phyloP scores from a whole-genome alignment of 2,113 vertebrate species.

The Oplegnathus fasciatus region DNA sequence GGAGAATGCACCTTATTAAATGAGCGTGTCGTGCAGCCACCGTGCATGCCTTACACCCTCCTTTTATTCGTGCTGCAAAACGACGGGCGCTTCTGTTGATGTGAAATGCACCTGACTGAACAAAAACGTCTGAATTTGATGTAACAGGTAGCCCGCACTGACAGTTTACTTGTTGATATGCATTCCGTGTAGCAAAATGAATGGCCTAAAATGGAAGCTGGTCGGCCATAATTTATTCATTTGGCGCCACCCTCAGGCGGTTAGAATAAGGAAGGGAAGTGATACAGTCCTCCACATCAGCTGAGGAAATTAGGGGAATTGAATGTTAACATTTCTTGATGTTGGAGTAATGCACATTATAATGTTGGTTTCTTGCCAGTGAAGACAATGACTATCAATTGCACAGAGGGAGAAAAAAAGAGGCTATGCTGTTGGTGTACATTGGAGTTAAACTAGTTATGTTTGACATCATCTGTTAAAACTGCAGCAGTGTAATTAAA shows the following conservation, averaged over 20 bases:
- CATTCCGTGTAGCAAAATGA: constrained; percentile 71
- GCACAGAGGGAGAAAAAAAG: neutral
- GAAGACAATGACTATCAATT: constrained; percentile 11
- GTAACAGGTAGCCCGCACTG: constrained; percentile 72
- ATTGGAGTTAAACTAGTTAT: constrained; percentile 31
- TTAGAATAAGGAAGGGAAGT: constrained; percentile 47
- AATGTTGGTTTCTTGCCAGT: constrained; percentile 13
- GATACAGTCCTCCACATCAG: constrained; percentile 20
- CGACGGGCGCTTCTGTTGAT: neutral
- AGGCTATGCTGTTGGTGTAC: constrained; percentile 1
- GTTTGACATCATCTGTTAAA: constrained; percentile 60
- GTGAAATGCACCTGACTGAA: neutral
- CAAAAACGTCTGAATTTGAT: constrained; percentile 27
- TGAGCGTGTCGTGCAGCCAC: neutral
- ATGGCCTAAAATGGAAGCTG: constrained; percentile 70
- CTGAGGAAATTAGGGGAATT: constrained; percentile 23
- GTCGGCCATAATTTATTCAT: constrained; percentile 79
- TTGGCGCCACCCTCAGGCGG: constrained; percentile 87
- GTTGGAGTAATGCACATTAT: constrained; percentile 12
- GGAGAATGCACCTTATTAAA: constrained; percentile 34
- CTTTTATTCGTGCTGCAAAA: neutral
- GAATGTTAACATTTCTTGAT: constrained; percentile 34
- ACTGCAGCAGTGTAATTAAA: constrained; percentile 59
- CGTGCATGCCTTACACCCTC: neutral
- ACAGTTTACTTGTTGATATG: constrained; percentile 81